Base-by-base conservation (phyloP, 2,888 invertebrate genomes). In the Cataglyphis albicans region DNA sequence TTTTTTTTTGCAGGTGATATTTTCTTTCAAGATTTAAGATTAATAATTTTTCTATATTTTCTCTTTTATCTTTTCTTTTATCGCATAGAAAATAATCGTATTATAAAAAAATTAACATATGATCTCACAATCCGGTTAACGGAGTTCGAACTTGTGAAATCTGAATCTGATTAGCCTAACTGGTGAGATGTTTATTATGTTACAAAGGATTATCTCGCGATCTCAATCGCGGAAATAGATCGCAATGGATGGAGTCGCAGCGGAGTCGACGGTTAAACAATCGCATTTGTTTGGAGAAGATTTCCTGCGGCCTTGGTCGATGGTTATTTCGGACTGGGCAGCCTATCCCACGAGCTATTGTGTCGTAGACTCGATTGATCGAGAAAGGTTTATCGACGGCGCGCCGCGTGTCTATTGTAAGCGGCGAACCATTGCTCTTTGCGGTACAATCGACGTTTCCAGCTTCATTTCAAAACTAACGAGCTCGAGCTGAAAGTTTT, bases 281-380 rank as follows among this genome's bases (percentile, higher is more conserved):
- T 76, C 83, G 82, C 75, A 86, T 87, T 84, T 87, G 90, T 89
- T 76, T 91, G 91, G 88, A 91, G 90, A 91, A 93, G 89, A 89
- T 90, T 93, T 93, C 92, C 91, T 91, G 89, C 89, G 90, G 87
- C 93, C 93, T 93, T 93, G 93, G 81, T 85, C 78, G 84, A 70
- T 52, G 78, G 84, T 86, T 90, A 90, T 91, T 91, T 89, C 84
- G 90, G 90, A 91, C 85, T 84, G 64, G 32, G 7, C 68, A 61
- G 67, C 68, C 78, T 78, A 78, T 68, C 61, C 67, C 78, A 75
- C 55, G 32, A 65, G 78, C 81, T 64, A 84, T 84, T 84, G 83
- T 84, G 83, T 41, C 72, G 55, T 68, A 84, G 74, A 84, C 68
- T 68, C 74, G 82, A 82, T 84, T 82, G 82, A 82, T 84, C 68